These are phyloP conservation scores for Camponotus vicinus DNA, from an alignment of 1,140 invertebrate species.

Conservation along the genomic window DNA sequence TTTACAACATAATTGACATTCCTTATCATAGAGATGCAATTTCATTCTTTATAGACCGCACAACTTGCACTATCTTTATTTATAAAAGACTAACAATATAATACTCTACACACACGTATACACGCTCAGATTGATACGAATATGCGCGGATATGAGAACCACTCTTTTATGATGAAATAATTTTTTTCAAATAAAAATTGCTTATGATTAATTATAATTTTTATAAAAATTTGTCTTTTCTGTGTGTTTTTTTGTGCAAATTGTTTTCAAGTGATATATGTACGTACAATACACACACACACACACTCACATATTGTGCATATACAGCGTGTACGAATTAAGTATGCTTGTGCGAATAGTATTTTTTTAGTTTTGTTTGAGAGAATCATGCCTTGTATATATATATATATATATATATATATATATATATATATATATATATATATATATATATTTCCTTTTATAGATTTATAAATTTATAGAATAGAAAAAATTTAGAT, in stretches of 20 bases:
- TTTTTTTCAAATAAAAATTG: slow-evolving; percentile 4
- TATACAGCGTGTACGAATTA: slow-evolving; percentile 12
- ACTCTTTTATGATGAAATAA: background rate
- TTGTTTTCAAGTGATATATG: slow-evolving; percentile 67
- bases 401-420: too few relatives aligned
- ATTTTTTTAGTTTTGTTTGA: background rate
- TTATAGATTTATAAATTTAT: background rate
- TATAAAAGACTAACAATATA: slow-evolving; percentile 83
- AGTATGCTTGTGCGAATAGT: background rate
- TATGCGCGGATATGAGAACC: slow-evolving; percentile 33
- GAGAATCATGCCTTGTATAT: background rate
- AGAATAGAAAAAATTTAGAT: background rate
- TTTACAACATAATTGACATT: slow-evolving; percentile 74
- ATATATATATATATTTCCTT: background rate
- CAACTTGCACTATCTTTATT: slow-evolving; percentile 82
- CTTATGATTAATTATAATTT: background rate
- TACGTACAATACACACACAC: background rate
- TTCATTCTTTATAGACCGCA: slow-evolving; percentile 82
- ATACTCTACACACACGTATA: slow-evolving; percentile 80
- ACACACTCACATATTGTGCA: background rate
- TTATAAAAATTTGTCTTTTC: background rate
- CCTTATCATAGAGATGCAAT: slow-evolving; percentile 79
- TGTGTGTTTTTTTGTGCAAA: slow-evolving; percentile 1
- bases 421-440: too few relatives aligned
- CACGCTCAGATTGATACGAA: slow-evolving; percentile 85